These are phyloP conservation scores for Odontothrips loti DNA, from an alignment of 2,888 invertebrate species.

Conservation along the genomic window DNA sequence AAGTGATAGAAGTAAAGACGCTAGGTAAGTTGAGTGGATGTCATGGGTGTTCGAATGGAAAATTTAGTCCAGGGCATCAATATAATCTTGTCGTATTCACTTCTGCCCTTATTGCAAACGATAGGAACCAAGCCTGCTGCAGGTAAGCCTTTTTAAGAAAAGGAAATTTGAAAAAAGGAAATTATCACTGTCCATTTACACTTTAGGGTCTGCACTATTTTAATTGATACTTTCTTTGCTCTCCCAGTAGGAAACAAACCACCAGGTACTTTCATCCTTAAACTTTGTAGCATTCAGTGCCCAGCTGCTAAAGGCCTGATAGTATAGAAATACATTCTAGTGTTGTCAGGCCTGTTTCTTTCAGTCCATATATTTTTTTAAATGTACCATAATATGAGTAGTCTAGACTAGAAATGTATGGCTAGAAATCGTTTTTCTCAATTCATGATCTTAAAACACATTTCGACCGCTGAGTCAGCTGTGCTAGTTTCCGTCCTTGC, in stretches of 20 bases:
- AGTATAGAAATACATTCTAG: not conserved
- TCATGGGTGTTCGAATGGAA: not conserved
- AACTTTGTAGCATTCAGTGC: not conserved
- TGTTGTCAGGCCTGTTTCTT: no score
- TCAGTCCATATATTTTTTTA: no score
- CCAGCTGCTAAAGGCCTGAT: not conserved
- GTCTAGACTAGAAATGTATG: no score
- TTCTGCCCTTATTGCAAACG: not conserved
- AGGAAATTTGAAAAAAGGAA: not conserved
- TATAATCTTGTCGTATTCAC: not conserved
- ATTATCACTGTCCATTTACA: not conserved
- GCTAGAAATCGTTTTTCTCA: no score
- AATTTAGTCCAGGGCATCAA: not conserved
- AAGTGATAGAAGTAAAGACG: constrained; percentile 83
- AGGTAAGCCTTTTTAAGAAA: not conserved
- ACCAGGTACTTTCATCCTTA: not conserved
- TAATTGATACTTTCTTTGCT: not conserved
- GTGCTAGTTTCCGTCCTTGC: no score
- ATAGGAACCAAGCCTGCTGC: constrained; percentile 3
- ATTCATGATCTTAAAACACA: no score
- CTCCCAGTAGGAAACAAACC: not conserved
- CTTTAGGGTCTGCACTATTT: not conserved
- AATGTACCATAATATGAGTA: no score
- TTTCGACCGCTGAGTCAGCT: no score
- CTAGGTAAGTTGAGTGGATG: constrained; percentile 62